Evolutionary conservation across 2,113 vertebrate genomes (phyloP), one percentile per base, ranked within the genome.

Genomic region (Ptilonorhynchus violaceus): DNA sequence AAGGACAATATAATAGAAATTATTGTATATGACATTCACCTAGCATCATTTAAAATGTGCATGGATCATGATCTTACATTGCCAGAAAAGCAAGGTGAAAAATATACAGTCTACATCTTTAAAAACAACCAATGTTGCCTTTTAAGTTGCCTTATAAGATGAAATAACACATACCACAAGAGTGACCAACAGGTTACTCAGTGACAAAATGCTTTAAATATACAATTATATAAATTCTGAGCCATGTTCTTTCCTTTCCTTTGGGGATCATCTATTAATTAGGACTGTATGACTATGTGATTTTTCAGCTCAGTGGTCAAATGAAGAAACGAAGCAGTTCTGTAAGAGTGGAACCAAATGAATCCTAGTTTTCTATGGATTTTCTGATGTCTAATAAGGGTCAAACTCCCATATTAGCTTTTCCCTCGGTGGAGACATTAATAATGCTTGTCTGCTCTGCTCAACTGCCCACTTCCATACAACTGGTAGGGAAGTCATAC

Each of bases 221-320:
- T 22, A 66, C 15, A 95, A 81, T 86, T 80, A 84, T 56, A 93
- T 70, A n/a, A 92, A 88, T 87, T 93, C 47, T 72, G 41, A 93
- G 60, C 72, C 72, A 39, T 3, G 9, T 68, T 95, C 83, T 76
- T 84, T 83, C 78, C 47, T 88, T 67, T 93, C 64, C 79, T 94
- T 92, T 94, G 72, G 69, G 88, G 64, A 94, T 72, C 64, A 72
- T 86, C 64, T 91, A 77, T 93, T 94, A 95, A 95, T 96, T 94
- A 95, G 59, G 72, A 81, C 76, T 95, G 19, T 89, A 87, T 59
- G 75, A 96, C 94, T 93, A 93, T 0, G 5, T 95, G 89, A 96
- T 97, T 96, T 96, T 97, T 95, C 95, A 95, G 91, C 69, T 97
- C 93, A 95, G 47, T 96, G 91, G 95, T 93, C 93, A 97, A 96